phyloP scores from a whole-genome alignment of 2,113 vertebrate species.

The Sorex fumeus region DNA sequence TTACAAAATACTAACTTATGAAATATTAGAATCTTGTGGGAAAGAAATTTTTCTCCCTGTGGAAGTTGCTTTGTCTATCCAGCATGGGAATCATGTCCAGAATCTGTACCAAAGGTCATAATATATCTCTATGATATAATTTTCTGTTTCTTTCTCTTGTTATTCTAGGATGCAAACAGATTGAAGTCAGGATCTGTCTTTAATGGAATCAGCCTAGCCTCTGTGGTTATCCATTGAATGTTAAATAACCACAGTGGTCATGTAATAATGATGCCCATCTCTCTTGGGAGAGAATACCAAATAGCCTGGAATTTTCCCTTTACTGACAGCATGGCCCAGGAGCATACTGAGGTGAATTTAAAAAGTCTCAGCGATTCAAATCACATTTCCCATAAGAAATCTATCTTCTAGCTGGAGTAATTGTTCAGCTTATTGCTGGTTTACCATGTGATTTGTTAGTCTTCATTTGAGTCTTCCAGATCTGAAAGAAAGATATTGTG shows the following conservation, averaged over 20 bases:
- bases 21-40: not conserved
- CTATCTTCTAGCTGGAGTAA: conserved; percentile 52
- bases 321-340: not conserved
- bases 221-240: conserved; percentile 33
- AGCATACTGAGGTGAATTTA: conserved; percentile 70
- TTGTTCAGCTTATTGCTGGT: conserved; percentile 67
- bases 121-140: not conserved
- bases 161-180: conserved; percentile 20
- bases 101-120: not conserved
- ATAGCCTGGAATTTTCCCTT: conserved; percentile 72
- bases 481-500: conserved; percentile 74
- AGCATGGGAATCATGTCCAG: not conserved
- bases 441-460: conserved; percentile 77
- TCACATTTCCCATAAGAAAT: conserved; percentile 72
- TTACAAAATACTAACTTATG: not conserved
- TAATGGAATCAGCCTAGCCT: conserved; percentile 56
- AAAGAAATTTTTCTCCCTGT: not conserved
- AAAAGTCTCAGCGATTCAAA: conserved; percentile 70
- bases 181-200: conserved; percentile 48
- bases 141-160: conserved; percentile 30
- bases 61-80: not conserved
- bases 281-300: conserved; percentile 68
- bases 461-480: conserved; percentile 66
- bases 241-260: conserved; percentile 64
- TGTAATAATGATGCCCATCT: conserved; percentile 35